Evolutionary conservation across 2,888 invertebrate species (phyloP).

Genomic region (Dexiosoma caninum): DNA sequence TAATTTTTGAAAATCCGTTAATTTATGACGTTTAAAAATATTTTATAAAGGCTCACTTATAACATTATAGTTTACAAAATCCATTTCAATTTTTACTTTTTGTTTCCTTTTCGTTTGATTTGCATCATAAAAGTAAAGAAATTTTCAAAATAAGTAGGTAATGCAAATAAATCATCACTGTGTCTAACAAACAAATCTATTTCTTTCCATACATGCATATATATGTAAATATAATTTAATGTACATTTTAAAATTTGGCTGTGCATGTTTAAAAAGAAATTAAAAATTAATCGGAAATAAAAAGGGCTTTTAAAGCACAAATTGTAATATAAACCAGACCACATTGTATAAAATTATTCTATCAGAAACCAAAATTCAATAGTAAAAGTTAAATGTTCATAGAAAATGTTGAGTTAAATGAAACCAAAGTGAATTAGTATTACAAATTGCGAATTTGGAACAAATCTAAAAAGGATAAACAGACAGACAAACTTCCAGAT

Average conservation of each 20-base stretch:
- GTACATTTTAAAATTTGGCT: no score
- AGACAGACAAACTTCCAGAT: no score
- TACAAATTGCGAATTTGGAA: no score
- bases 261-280: constrained; percentile 2
- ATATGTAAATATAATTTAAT: not conserved
- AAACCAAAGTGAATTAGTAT: no score
- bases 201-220: not conserved
- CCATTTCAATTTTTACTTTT: no score
- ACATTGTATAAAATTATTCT: constrained; percentile 47
- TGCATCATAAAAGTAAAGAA: no score
- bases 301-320: constrained; percentile 3
- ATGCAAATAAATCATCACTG: not conserved
- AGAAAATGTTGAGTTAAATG: not conserved
- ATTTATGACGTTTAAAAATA: no score
- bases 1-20: no score
- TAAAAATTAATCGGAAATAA: constrained; percentile 44
- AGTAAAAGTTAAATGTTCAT: not conserved
- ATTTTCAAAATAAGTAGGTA: not conserved
- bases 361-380: constrained; percentile 20
- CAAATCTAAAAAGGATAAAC: no score
- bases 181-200: not conserved
- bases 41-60: no score
- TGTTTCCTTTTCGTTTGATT: no score
- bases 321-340: constrained; percentile 31
- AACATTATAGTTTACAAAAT: no score